Percentiles rank a stretch among this genome's conserved stretches.
Evolutionary conservation across 2,113 vertebrate genomes (phyloP).

Genomic region (Pelusios castaneus): DNA sequence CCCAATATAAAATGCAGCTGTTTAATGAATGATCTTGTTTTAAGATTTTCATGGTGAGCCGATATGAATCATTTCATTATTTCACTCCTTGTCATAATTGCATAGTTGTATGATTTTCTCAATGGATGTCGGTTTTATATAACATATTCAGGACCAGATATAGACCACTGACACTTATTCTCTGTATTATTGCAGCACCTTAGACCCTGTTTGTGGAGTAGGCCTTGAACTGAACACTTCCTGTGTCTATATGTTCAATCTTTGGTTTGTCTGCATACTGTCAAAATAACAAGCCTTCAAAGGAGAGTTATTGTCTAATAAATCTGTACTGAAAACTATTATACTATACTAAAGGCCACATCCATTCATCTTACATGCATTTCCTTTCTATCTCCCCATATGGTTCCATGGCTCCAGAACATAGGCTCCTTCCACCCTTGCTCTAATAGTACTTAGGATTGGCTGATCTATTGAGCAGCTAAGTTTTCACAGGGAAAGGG

Average conservation of each 20-base stretch:
- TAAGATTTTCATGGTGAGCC: conserved; percentile 10
- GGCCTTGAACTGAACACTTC: not conserved
- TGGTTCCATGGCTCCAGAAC: not conserved
- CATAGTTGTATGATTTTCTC: not conserved
- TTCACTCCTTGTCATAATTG: conserved; percentile 19
- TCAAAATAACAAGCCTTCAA: not conserved
- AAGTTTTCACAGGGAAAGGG: not conserved
- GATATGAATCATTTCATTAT: not conserved
- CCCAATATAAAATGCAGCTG: not conserved
- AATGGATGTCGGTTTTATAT: not conserved
- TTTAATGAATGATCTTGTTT: conserved; percentile 7
- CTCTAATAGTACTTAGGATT: not conserved
- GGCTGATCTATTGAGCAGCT: not conserved
- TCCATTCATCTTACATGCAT: not conserved
- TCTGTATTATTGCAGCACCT: conserved; percentile 20
- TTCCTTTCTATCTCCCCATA: not conserved
- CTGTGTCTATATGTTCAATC: not conserved
- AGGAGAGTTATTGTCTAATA: not conserved
- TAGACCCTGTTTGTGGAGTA: fast-evolving
- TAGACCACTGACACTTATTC: not conserved
- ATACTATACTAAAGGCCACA: not conserved
- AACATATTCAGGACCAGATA: not conserved
- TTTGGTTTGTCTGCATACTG: not conserved
- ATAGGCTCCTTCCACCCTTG: not conserved
- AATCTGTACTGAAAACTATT: not conserved